Evolutionary conservation across 1,140 invertebrate species (phyloP).

Genomic region (Magallana ariakensis): DNA sequence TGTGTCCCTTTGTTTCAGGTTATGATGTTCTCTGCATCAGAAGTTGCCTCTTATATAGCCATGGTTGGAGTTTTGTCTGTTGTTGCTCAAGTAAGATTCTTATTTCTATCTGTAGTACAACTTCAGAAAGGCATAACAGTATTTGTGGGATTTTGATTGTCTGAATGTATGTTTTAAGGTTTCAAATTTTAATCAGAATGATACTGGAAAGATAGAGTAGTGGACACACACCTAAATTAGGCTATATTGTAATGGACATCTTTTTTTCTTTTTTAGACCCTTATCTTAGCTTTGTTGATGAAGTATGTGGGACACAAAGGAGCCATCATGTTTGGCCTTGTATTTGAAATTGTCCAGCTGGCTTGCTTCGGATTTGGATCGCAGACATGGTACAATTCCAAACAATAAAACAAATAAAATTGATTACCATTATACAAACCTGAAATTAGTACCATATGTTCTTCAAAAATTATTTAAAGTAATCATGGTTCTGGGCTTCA

Average conservation of each 20-base stretch:
- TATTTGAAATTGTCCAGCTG: constrained; percentile 97
- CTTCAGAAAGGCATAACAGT: too few species aligned
- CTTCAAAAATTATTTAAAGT: too few species aligned
- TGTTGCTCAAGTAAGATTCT: constrained; percentile 87
- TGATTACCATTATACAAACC: too few species aligned
- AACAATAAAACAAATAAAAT: too few species aligned
- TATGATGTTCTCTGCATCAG: constrained; percentile 96
- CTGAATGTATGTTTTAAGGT: too few species aligned
- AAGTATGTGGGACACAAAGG: constrained; percentile 95
- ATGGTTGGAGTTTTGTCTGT: constrained; percentile 98
- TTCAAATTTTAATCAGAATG: too few species aligned
- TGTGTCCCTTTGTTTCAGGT: constrained; percentile 81
- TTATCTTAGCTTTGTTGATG: constrained; percentile 93
- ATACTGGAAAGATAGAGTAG: too few species aligned
- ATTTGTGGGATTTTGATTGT: too few species aligned
- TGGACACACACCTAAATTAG: too few species aligned
- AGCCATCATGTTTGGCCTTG: constrained; percentile 96
- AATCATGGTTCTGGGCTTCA: too few species aligned
- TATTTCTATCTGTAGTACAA: not conserved
- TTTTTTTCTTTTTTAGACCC: constrained; percentile 79
- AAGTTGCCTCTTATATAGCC: constrained; percentile 98
- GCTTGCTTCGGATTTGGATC: constrained; percentile 98
- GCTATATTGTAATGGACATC: constrained; percentile 13
- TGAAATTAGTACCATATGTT: too few species aligned
- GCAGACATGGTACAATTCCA: constrained; percentile 85